Conservation (phyloP, 2,113 vertebrate genomes). For the Dissostichus mawsoni region DNA sequence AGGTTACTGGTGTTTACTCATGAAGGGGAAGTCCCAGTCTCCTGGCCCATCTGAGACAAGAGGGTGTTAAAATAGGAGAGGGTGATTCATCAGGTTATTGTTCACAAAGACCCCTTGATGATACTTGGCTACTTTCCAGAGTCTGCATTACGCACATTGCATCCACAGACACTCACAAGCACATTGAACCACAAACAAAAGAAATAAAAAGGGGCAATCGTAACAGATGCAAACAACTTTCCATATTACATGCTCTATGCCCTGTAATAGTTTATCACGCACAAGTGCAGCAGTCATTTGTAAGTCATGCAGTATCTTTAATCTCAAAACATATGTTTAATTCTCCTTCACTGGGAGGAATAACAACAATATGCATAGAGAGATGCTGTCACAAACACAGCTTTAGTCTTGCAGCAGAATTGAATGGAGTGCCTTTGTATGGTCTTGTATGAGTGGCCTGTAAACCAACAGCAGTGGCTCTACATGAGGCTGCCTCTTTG, state of each 20-base stretch:
- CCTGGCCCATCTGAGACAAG: constrained; percentile 6
- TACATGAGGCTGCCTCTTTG: constrained; percentile 70
- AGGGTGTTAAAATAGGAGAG: constrained; percentile 51
- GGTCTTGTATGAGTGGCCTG: constrained; percentile 60
- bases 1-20: constrained; percentile 60
- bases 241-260: not conserved
- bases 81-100: constrained; percentile 68
- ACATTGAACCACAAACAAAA: constrained; percentile 10
- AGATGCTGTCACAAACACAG: constrained; percentile 56
- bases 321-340: constrained; percentile 23
- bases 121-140: constrained; percentile 59
- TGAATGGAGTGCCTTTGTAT: constrained; percentile 78
- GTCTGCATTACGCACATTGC: constrained; percentile 5
- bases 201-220: constrained; percentile 21
- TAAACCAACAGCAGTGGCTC: constrained; percentile 61
- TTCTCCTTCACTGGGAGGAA: constrained; percentile 25
- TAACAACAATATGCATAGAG: constrained; percentile 62
- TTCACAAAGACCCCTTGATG: constrained; percentile 52
- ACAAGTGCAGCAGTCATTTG: constrained; percentile 13
- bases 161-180: constrained; percentile 20
- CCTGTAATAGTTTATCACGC: not conserved
- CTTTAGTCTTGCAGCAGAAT: constrained; percentile 51
- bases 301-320: constrained; percentile 21
- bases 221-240: constrained; percentile 41
- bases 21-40: constrained; percentile 49